These are phyloP conservation scores for Apis cerana DNA, from an alignment of 1,140 invertebrate species.

Conservation along the genomic window DNA sequence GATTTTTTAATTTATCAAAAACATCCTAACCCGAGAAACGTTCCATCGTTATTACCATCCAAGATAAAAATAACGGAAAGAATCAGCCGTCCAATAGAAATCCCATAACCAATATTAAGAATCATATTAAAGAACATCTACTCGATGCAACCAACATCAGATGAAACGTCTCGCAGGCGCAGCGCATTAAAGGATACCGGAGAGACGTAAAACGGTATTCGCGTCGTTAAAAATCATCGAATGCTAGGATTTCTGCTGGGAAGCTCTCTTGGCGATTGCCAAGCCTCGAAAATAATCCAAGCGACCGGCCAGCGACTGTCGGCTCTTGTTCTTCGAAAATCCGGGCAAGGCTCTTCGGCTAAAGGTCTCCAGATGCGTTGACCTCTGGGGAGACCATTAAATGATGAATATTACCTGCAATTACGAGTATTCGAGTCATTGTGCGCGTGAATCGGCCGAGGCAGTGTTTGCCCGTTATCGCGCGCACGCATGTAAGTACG, in stretches of 20 bases:
- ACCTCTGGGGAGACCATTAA: conserved; percentile 45
- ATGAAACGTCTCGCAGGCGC: background rate
- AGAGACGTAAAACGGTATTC: conserved; percentile 18
- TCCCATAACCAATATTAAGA: background rate
- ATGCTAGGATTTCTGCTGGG: background rate
- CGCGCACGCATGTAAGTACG: conserved; percentile 42
- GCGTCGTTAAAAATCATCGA: background rate
- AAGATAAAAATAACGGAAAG: background rate
- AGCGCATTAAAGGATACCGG: background rate
- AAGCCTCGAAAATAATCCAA: conserved; percentile 44
- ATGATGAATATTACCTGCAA: conserved; percentile 57
- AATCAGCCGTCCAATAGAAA: background rate
- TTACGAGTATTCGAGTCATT: conserved; percentile 70
- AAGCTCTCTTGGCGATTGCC: conserved; percentile 13
- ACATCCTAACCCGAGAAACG: background rate
- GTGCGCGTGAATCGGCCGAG: conserved; percentile 69
- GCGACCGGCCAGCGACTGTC: conserved; percentile 3
- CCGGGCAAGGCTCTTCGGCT: conserved; percentile 24
- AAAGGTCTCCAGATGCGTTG: conserved; percentile 47
- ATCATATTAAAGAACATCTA: conserved; percentile 2
- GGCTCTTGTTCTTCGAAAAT: conserved; percentile 44
- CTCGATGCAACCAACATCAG: background rate
- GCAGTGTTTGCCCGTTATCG: conserved; percentile 52
- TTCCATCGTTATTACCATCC: background rate
- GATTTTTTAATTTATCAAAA: no score